Conservation (phyloP, 1,140 invertebrate genomes). For the Schlechtendalia chinensis region DNA sequence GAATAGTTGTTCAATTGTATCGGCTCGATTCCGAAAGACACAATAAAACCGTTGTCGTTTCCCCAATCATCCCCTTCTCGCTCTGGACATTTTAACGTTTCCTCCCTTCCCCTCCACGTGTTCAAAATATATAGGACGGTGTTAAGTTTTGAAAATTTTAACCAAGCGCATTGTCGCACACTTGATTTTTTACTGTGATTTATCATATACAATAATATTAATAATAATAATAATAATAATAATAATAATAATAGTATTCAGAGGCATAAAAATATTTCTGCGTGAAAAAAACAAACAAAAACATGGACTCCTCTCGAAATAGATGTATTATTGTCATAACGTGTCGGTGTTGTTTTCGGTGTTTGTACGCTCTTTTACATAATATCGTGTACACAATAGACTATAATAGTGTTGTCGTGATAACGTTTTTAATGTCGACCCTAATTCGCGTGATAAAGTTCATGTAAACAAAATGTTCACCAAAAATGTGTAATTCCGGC, state of each 20-base stretch:
- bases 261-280: conserved; percentile 22
- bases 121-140: conserved; percentile 12
- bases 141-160: conserved; percentile 42
- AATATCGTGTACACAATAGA: conserved; percentile 27
- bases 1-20: too few species aligned
- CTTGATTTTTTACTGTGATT: conserved; percentile 45
- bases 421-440: conserved; percentile 35
- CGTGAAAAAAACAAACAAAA: conserved; percentile 21
- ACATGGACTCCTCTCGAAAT: neutral
- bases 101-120: neutral
- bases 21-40: too few species aligned
- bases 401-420: conserved; percentile 25
- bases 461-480: conserved; percentile 38
- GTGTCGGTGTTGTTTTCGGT: conserved; percentile 37
- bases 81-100: too few species aligned
- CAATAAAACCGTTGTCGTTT: too few species aligned
- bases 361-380: conserved; percentile 39
- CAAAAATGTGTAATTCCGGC: conserved; percentile 31
- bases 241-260: neutral
- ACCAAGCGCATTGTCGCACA: conserved; percentile 5
- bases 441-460: conserved; percentile 29
- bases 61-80: too few species aligned
- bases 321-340: conserved; percentile 3
- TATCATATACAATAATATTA: neutral
- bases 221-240: too few species aligned